These are phyloP conservation scores for Percopsis transmontana DNA, from an alignment of 2,113 vertebrate species.

Conservation along the genomic window DNA sequence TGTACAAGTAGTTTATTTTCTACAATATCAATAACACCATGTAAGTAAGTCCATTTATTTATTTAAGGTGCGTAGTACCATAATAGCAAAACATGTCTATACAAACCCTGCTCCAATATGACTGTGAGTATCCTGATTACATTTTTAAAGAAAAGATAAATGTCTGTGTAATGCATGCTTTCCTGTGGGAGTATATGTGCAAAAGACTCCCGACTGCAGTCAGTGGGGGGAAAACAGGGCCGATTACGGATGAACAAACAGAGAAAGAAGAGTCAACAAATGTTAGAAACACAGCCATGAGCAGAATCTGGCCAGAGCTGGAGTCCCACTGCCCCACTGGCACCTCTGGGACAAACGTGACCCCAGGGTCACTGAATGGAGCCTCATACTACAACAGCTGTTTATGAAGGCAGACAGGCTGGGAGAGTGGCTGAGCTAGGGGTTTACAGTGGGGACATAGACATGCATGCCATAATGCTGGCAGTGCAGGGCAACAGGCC, in stretches of 20 bases:
- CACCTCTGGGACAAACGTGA: constrained; percentile 63
- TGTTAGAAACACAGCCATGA: constrained; percentile 63
- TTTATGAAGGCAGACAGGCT: constrained; percentile 67
- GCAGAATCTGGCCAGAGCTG: constrained; percentile 56
- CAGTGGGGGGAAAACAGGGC: constrained; percentile 42
- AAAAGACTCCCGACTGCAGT: constrained; percentile 63
- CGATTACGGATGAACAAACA: constrained; percentile 62
- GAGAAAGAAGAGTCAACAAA: constrained; percentile 69
- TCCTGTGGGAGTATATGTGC: constrained; percentile 71
- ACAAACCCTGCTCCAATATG: constrained; percentile 32
- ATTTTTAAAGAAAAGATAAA: constrained; percentile 34
- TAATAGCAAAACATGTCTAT: not conserved
- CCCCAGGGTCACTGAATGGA: constrained; percentile 61
- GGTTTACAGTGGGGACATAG: constrained; percentile 29
- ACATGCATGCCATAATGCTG: constrained; percentile 42
- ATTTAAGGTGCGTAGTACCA: not conserved
- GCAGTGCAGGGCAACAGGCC: constrained; percentile 34
- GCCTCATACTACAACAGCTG: constrained; percentile 67
- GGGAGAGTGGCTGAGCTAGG: constrained; percentile 43
- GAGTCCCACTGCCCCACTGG: constrained; percentile 54
- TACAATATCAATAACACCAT: not conserved
- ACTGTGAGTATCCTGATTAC: constrained; percentile 57
- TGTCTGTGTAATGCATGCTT: constrained; percentile 61
- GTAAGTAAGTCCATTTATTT: no score
- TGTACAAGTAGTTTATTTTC: not conserved